Evolutionary conservation across 2,888 invertebrate species (phyloP).

Genomic region (Idaea biselata): DNA sequence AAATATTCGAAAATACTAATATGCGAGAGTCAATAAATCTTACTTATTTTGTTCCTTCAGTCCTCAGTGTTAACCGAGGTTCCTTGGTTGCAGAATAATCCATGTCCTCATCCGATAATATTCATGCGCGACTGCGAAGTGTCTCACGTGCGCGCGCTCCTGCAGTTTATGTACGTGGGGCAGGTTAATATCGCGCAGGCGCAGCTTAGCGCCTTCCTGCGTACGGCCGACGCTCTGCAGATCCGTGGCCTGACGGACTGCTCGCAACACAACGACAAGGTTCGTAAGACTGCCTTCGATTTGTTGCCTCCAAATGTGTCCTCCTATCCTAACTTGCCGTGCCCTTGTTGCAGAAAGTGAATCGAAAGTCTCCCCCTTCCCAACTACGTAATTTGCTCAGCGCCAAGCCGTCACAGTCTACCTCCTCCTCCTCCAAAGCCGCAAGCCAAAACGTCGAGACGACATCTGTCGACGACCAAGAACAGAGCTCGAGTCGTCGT

Average conservation of each 20-base stretch:
- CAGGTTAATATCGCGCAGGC: constrained; percentile 91
- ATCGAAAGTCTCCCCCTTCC: constrained; percentile 77
- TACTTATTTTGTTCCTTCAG: too few relatives aligned
- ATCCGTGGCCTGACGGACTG: constrained; percentile 89
- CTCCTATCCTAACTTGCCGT: background rate
- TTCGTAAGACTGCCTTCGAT: constrained; percentile 30
- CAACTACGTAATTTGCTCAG: constrained; percentile 80
- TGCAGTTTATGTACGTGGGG: constrained; percentile 93
- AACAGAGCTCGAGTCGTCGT: constrained; percentile 69
- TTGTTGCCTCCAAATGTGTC: background rate
- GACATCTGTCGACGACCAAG: constrained; percentile 69
- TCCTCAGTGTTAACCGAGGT: background rate
- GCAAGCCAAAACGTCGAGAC: constrained; percentile 79
- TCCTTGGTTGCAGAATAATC: constrained; percentile 85
- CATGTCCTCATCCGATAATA: constrained; percentile 91
- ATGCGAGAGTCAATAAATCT: too few relatives aligned
- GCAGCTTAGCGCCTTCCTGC: constrained; percentile 86
- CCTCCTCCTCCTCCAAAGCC: constrained; percentile 80
- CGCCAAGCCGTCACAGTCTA: constrained; percentile 77
- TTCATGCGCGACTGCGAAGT: constrained; percentile 92
- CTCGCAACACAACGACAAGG: constrained; percentile 79
- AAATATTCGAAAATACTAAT: too few relatives aligned
- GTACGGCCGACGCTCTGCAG: constrained; percentile 89
- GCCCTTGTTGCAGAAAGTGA: constrained; percentile 67
- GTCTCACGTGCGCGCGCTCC: constrained; percentile 87